A percentile compares a stretch with the other conserved stretches of the same genome.
phyloP scores from a whole-genome alignment of 2,113 vertebrate species.

The Eurypyga helias region DNA sequence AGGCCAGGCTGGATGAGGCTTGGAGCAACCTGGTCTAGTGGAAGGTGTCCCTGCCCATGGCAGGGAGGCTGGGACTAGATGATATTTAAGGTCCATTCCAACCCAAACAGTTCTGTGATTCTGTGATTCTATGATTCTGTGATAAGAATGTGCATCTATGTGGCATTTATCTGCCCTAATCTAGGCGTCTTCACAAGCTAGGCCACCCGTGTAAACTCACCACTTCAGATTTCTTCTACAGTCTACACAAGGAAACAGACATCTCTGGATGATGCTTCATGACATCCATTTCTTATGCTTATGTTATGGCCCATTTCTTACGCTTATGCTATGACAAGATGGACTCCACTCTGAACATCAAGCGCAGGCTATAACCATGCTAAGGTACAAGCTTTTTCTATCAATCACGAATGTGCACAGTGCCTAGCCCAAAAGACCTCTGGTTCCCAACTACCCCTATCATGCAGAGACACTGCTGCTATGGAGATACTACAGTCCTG shows the following conservation, averaged over 20 bases:
- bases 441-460: not conserved
- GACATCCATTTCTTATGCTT: not conserved
- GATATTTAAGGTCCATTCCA: too few species aligned
- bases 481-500: not conserved
- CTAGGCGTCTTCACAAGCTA: not conserved
- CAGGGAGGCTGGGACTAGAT: too few species aligned
- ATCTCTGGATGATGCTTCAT: not conserved
- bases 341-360: not conserved
- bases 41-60: too few species aligned
- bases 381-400: not conserved
- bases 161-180: not conserved
- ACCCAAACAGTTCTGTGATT: too few species aligned
- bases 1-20: too few species aligned
- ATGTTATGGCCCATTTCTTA: not conserved
- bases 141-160: not conserved
- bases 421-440: not conserved
- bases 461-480: accelerated
- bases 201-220: not conserved
- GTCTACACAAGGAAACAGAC: not conserved
- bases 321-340: not conserved
- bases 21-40: too few species aligned
- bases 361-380: not conserved
- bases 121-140: too few species aligned
- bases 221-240: not conserved
- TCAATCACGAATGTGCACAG: accelerated